phyloP scores from a whole-genome alignment of 2,797 vertebrate genomes.

The Atherinosoma microstoma region DNA sequence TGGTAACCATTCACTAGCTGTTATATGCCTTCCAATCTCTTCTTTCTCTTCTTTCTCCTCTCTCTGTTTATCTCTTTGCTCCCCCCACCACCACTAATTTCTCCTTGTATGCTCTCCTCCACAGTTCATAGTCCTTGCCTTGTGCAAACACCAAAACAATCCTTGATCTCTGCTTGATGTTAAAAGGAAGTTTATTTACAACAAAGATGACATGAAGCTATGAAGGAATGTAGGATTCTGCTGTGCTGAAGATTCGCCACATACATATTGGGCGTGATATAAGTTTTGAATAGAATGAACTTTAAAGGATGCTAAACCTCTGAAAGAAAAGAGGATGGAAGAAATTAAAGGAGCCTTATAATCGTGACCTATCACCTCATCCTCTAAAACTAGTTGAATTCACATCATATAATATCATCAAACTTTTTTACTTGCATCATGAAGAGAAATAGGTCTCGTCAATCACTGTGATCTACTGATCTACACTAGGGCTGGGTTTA shows the following conservation, averaged over 20 bases:
- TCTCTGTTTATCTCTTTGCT: slow-evolving; percentile 28
- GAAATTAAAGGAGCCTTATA: not conserved
- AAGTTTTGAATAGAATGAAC: not conserved
- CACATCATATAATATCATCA: too few species aligned
- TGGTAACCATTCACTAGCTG: slow-evolving; percentile 73
- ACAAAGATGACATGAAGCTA: not conserved
- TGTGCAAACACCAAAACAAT: slow-evolving; percentile 28
- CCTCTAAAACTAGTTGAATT: not conserved
- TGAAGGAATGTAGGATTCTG: not conserved
- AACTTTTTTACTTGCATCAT: too few species aligned
- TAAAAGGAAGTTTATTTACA: slow-evolving; percentile 34
- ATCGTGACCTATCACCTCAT: not conserved
- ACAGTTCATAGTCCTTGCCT: slow-evolving; percentile 1
- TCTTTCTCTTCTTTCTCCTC: not conserved
- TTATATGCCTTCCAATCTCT: slow-evolving; percentile 30
- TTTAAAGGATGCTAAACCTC: not conserved
- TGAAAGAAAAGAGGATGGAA: not conserved
- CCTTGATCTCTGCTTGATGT: slow-evolving; percentile 37
- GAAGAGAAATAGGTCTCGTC: too few species aligned
- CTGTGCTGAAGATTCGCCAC: not conserved
- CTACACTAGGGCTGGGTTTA: too few species aligned
- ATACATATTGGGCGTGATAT: not conserved
- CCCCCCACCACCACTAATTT: slow-evolving; percentile 15
- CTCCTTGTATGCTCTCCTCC: slow-evolving; percentile 14
- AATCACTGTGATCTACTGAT: too few species aligned